Percentiles rank a stretch among this genome's conserved stretches.
phyloP scores from a whole-genome alignment of 2,113 vertebrate species.

The Scopus umbretta region DNA sequence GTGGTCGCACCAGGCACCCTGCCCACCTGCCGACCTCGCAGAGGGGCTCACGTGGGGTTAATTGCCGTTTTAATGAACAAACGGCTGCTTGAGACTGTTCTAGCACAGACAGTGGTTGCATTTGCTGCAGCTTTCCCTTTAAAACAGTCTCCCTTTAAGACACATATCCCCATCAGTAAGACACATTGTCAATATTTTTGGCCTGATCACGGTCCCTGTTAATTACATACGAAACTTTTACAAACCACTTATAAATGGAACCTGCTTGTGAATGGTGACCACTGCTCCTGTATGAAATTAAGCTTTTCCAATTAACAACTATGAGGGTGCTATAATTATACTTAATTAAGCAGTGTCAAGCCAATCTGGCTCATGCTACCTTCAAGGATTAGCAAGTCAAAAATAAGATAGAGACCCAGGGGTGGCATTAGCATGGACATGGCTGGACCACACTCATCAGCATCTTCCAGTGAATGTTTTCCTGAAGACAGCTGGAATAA shows the following conservation, averaged over 20 bases:
- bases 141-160: neutral
- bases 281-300: neutral
- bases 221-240: neutral
- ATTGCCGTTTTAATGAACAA: neutral
- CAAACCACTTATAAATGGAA: neutral
- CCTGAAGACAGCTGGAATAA: neutral
- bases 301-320: neutral
- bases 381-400: neutral
- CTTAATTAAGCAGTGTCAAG: neutral
- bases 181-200: neutral
- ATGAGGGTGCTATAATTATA: neutral
- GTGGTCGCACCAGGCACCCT: accelerated
- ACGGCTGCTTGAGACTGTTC: neutral
- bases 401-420: neutral
- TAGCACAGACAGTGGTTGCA: neutral
- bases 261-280: neutral
- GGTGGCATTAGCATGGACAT: neutral
- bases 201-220: neutral
- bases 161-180: accelerated
- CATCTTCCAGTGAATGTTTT: accelerated
- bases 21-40: accelerated
- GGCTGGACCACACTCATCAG: neutral
- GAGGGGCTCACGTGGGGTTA: accelerated
- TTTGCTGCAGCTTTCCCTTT: neutral
- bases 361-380: neutral